Conservation (phyloP, 1,140 invertebrate species). For the Halictus rubicundus region DNA sequence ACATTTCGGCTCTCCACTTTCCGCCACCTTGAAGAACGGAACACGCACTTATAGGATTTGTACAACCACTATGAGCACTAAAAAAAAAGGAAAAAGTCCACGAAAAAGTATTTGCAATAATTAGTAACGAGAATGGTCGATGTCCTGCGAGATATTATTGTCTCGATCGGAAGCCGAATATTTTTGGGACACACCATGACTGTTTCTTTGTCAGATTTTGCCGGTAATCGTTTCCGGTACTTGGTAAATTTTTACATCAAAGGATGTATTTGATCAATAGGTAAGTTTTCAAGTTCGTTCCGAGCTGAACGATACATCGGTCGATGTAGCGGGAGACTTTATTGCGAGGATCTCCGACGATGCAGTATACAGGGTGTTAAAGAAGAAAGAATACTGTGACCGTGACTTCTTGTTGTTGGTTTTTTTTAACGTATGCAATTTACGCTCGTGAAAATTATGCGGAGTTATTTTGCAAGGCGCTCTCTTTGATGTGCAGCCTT, state of each 20-base stretch:
- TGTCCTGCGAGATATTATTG: not conserved
- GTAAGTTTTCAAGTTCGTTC: slow-evolving; percentile 1
- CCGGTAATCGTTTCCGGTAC: not conserved
- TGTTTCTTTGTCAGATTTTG: not conserved
- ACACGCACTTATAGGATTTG: too few species aligned
- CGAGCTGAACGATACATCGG: not conserved
- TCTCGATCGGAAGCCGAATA: not conserved
- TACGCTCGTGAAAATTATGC: not conserved
- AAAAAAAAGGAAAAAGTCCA: too few species aligned
- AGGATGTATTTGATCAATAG: not conserved
- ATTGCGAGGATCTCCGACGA: not conserved
- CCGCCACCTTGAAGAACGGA: too few species aligned
- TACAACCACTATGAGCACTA: too few species aligned
- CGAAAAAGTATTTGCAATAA: not conserved
- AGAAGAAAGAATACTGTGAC: not conserved
- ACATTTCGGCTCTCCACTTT: too few species aligned
- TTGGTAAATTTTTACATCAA: not conserved
- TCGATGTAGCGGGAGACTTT: not conserved
- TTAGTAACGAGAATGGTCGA: not conserved
- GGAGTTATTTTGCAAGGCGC: slow-evolving; percentile 8
- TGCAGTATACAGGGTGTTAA: not conserved
- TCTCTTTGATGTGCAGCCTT: slow-evolving; percentile 12
- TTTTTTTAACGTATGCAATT: not conserved
- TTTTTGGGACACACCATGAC: not conserved
- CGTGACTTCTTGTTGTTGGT: not conserved